A percentile compares a stretch with the other conserved stretches of the same genome.
Evolutionary conservation across 2,797 vertebrate species (phyloP).

Genomic region (Gobionotothen gibberifrons): DNA sequence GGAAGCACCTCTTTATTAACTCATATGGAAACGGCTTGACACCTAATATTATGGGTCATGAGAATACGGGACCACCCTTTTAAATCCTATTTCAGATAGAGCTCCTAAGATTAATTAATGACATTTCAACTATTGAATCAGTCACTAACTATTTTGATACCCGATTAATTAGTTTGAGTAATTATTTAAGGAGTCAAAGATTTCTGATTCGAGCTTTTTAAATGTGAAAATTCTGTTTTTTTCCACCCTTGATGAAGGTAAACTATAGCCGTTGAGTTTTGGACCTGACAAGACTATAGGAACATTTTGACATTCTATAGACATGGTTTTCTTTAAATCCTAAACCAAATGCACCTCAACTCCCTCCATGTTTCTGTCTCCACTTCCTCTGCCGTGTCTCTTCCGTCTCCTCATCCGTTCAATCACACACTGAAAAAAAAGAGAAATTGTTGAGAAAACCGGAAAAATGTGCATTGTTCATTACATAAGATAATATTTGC

Average conservation of each 20-base stretch:
- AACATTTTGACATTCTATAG: too few species aligned
- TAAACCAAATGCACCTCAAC: background rate
- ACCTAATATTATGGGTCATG: background rate
- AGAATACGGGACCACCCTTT: background rate
- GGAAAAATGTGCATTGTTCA: background rate
- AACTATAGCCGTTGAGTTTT: too few species aligned
- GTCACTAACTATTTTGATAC: too few species aligned
- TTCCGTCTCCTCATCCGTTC: background rate
- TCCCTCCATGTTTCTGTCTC: background rate
- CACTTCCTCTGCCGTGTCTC: background rate
- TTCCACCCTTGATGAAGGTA: too few species aligned
- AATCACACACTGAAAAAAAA: background rate
- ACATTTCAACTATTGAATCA: too few species aligned
- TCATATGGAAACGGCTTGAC: background rate
- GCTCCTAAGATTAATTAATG: too few species aligned
- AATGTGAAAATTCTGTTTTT: too few species aligned
- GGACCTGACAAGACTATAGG: too few species aligned
- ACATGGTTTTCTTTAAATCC: background rate
- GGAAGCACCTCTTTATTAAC: conserved; percentile 1
- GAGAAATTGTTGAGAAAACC: background rate
- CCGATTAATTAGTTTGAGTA: too few species aligned
- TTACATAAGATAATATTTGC: background rate
- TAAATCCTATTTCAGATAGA: background rate
- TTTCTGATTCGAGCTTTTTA: too few species aligned
- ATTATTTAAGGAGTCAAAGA: too few species aligned